Base-by-base conservation (phyloP, 2,797 vertebrate genomes). In the Chlorospingus semifuscus region DNA sequence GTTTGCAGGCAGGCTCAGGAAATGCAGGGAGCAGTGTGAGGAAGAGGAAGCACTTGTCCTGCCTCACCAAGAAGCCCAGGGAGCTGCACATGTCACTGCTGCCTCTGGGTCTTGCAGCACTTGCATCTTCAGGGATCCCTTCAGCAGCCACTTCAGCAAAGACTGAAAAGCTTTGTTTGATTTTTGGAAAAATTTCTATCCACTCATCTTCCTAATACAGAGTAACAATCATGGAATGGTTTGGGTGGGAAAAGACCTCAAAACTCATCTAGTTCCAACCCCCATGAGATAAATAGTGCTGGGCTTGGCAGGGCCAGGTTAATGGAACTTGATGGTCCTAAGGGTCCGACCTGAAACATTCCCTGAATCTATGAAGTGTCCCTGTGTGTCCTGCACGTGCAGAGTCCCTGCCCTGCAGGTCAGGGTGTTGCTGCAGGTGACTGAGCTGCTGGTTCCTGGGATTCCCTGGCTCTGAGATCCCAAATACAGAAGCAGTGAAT, bases 1-100 rank as follows among this genome's bases (percentile, higher is more conserved):
- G 65, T 60, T 46, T 42, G 46, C 77, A 81, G 66, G 46, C 82
- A 85, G 49, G 69, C 65, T 65, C 87, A 75, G 87, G 66, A 94
- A 76, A 93, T 17, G 22, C 84, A 87, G 46, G 2, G 52, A 84
- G 4, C 30, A 20, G 50, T 6, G 59, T 27, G 63, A 89, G 82
- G 75, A 72, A 55, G 74, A 72, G 50, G 74, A 69, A 87, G 59
- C 71, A 66, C 82, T 65, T 61, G 44, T 76, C n/a, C 84, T 79
- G 63, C 66, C 88, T 84, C 66, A 27, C 53, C 30, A 36, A 9
- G 4, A 50, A 44, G 34, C 22, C 29, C 61, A 42, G 64, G 50
- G n/a, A 84, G 55, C 39, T 27, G 55, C 30, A 46, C 41, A 5
- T 14, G 41, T 19, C 2, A 24, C 0, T 47, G 59, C 81, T 57